Conservation (phyloP, 2,888 invertebrate genomes). For the Cepaea hortensis region DNA sequence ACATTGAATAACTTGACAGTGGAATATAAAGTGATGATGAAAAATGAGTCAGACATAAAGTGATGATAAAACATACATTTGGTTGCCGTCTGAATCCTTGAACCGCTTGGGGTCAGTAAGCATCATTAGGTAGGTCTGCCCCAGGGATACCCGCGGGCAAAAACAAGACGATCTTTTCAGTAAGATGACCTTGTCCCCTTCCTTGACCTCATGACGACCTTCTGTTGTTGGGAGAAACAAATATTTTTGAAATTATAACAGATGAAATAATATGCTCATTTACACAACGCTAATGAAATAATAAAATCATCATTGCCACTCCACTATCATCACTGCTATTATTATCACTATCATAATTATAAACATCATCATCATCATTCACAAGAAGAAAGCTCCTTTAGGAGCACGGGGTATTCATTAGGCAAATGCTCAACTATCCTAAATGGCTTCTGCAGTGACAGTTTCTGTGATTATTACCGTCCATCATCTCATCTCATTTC, state of each 20-base stretch:
- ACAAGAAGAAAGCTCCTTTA: too few relatives aligned
- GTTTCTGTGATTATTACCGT: too few relatives aligned
- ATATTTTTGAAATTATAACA: too few relatives aligned
- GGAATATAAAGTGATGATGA: too few relatives aligned
- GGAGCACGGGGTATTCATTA: too few relatives aligned
- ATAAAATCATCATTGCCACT: not conserved
- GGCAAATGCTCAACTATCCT: too few relatives aligned
- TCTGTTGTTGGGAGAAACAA: constrained; percentile 26
- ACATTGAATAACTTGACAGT: too few relatives aligned
- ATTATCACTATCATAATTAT: not conserved
- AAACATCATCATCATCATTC: not conserved
- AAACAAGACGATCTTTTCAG: constrained; percentile 55
- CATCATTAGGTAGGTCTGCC: constrained; percentile 52
- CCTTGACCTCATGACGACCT: constrained; percentile 48
- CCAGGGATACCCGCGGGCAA: constrained; percentile 49
- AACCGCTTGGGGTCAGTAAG: constrained; percentile 53
- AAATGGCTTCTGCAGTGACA: too few relatives aligned
- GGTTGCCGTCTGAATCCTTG: constrained; percentile 54
- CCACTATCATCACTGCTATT: not conserved
- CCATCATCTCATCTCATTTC: too few relatives aligned
- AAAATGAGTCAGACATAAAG: too few relatives aligned
- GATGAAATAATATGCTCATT: not conserved
- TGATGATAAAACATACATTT: constrained; percentile 50
- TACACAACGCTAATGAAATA: not conserved
- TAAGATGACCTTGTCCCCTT: constrained; percentile 52